These are phyloP conservation scores for Noctua pronuba DNA, from an alignment of 2,888 invertebrate species.

Conservation along the genomic window DNA sequence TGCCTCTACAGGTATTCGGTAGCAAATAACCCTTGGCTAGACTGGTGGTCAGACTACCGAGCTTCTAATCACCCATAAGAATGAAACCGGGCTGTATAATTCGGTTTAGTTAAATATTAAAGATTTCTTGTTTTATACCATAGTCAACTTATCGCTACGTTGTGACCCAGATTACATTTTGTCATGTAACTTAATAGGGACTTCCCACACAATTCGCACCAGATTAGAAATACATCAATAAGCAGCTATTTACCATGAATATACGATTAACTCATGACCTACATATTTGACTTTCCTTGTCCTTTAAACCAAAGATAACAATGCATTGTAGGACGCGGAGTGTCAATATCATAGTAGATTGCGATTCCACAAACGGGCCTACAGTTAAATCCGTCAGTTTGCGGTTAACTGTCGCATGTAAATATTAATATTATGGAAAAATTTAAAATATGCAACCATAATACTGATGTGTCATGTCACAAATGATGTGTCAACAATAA, in stretches of 20 bases:
- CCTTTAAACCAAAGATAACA: not conserved
- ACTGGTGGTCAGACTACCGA: too few species aligned
- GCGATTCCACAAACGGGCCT: not conserved
- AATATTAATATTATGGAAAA: constrained; percentile 1
- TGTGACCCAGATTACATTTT: not conserved
- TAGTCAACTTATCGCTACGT: not conserved
- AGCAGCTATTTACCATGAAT: not conserved
- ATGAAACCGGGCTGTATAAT: too few species aligned
- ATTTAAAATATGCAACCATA: not conserved
- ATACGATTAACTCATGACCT: not conserved
- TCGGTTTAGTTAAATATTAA: too few species aligned
- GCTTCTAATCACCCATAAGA: too few species aligned
- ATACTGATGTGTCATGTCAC: not conserved
- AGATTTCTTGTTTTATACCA: not conserved
- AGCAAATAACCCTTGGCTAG: too few species aligned
- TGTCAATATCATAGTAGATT: constrained; percentile 3
- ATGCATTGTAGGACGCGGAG: not conserved
- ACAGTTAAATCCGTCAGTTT: not conserved
- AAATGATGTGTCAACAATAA: not conserved
- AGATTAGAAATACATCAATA: not conserved
- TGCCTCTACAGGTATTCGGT: too few species aligned
- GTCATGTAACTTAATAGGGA: not conserved
- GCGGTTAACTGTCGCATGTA: not conserved
- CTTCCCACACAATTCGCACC: not conserved
- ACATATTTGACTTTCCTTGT: not conserved